Evolutionary conservation across 2,888 invertebrate species (phyloP).

Genomic region (Acheta domesticus): DNA sequence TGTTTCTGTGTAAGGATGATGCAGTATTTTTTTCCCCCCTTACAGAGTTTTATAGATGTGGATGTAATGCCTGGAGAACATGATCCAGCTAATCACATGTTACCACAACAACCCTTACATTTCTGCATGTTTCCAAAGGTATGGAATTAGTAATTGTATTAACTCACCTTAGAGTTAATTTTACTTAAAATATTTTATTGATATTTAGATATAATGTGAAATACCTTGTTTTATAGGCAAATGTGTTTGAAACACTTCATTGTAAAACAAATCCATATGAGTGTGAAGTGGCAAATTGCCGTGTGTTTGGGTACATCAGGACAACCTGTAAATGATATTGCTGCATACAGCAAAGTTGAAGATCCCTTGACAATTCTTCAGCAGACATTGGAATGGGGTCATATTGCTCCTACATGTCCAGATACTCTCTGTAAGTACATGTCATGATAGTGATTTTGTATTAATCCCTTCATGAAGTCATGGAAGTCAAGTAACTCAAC

Average conservation of each 20-base stretch:
- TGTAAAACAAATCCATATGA: slow-evolving; percentile 85
- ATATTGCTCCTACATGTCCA: slow-evolving; percentile 89
- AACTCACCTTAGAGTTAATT: neutral
- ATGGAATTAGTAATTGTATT: slow-evolving; percentile 4
- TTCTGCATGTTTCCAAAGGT: slow-evolving; percentile 77
- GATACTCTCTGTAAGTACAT: slow-evolving; percentile 67
- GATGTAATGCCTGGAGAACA: slow-evolving; percentile 92
- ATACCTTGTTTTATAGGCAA: slow-evolving; percentile 43
- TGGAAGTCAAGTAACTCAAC: too few species aligned
- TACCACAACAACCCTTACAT: slow-evolving; percentile 93
- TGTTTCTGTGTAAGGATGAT: too few species aligned
- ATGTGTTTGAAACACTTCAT: slow-evolving; percentile 65
- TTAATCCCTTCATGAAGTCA: too few species aligned
- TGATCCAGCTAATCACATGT: slow-evolving; percentile 82
- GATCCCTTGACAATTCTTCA: slow-evolving; percentile 71
- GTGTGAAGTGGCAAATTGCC: slow-evolving; percentile 60
- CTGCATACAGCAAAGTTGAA: slow-evolving; percentile 65
- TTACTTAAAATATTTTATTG: neutral
- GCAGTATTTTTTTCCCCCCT: slow-evolving; percentile 45
- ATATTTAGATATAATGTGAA: neutral
- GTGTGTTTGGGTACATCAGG: slow-evolving; percentile 67
- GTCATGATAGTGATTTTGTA: too few species aligned
- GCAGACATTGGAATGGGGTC: slow-evolving; percentile 79
- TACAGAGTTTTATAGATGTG: slow-evolving; percentile 48
- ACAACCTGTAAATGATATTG: slow-evolving; percentile 78